phyloP scores from a whole-genome alignment of 2,797 vertebrate species.

The Botia almorhae region DNA sequence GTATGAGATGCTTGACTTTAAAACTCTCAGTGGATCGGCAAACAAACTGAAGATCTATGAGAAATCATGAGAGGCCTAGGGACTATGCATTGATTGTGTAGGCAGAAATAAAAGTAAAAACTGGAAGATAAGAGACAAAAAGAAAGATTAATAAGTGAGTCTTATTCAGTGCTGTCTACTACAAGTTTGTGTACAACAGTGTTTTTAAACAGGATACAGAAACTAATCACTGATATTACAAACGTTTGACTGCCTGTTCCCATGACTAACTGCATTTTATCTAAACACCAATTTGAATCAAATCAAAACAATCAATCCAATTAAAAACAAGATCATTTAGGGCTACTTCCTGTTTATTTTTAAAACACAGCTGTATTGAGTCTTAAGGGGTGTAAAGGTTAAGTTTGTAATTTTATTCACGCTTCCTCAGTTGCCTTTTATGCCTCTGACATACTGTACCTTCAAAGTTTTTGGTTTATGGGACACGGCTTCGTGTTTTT shows the following conservation, averaged over 20 bases:
- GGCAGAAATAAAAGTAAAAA: slow-evolving; percentile 64
- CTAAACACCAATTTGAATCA: background rate
- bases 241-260: background rate
- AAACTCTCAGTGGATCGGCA: slow-evolving; percentile 49
- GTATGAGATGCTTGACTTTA: slow-evolving; percentile 59
- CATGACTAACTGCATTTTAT: background rate
- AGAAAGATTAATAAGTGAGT: slow-evolving; percentile 63
- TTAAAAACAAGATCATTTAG: background rate
- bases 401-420: too few species aligned
- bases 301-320: background rate
- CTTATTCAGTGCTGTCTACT: slow-evolving; percentile 45
- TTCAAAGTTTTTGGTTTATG: background rate
- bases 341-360: too few species aligned
- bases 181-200: slow-evolving; percentile 37
- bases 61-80: slow-evolving; percentile 56
- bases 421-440: too few species aligned
- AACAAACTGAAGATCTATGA: slow-evolving; percentile 48
- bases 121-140: slow-evolving; percentile 63
- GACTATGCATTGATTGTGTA: slow-evolving; percentile 62
- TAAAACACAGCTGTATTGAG: too few species aligned
- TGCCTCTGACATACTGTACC: background rate
- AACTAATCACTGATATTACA: slow-evolving; percentile 25
- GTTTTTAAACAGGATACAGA: slow-evolving; percentile 23
- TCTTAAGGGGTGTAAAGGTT: too few species aligned
- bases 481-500: background rate